These are phyloP conservation scores for Hystrix cristata DNA, from an alignment of 2,113 vertebrate genomes.

Conservation along the genomic window DNA sequence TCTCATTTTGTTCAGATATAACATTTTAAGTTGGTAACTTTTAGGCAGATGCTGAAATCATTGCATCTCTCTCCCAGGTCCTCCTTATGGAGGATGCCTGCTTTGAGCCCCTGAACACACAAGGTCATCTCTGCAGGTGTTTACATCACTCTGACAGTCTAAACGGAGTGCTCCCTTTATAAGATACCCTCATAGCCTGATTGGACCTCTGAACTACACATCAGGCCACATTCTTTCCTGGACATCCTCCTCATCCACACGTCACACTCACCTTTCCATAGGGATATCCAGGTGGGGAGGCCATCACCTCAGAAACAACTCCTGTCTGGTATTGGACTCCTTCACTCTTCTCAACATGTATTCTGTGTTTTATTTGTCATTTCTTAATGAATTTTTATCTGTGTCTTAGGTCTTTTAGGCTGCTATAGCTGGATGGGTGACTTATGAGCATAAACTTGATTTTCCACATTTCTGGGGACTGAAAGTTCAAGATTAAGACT, in stretches of 20 bases:
- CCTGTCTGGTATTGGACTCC: background rate
- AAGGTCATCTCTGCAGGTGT: too few species aligned
- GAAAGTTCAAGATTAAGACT: background rate
- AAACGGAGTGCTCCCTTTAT: background rate
- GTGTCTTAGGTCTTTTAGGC: background rate
- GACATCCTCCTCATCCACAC: rapidly evolving
- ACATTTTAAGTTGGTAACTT: background rate
- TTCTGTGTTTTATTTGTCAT: background rate
- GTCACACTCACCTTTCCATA: background rate
- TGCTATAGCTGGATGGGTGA: background rate
- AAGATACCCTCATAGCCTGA: rapidly evolving
- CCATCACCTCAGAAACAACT: background rate
- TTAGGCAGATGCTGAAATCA: background rate
- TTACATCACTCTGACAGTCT: background rate
- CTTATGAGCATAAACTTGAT: background rate
- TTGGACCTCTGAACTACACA: background rate
- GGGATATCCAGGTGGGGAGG: rapidly evolving
- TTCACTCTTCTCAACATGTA: background rate
- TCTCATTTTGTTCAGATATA: background rate
- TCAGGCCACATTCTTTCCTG: rapidly evolving
- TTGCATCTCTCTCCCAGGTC: background rate
- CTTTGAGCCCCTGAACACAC: background rate
- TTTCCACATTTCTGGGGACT: background rate
- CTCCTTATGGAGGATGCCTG: background rate
- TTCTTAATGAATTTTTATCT: background rate